A percentile compares a stretch with the other conserved stretches of the same genome.
phyloP scores from a whole-genome alignment of 2,797 vertebrate genomes.

The Scolopax rusticola region DNA sequence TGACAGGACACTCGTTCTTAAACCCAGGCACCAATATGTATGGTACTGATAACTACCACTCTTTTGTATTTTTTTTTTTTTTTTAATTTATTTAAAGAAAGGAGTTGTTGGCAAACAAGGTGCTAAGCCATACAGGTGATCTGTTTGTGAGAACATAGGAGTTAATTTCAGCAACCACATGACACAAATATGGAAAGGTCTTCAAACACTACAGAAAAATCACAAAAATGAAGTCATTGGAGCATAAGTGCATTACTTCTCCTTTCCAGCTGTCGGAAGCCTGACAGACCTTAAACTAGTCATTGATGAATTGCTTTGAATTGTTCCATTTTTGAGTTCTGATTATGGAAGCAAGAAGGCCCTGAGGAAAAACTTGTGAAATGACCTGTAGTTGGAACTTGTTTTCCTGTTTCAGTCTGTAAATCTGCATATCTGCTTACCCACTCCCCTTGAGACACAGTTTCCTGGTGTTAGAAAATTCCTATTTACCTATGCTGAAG shows the following conservation, averaged over 20 bases:
- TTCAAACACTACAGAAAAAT: neutral
- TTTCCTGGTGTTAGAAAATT: neutral
- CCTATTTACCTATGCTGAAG: neutral
- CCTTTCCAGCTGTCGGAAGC: neutral
- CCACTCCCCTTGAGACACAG: neutral
- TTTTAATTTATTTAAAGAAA: neutral
- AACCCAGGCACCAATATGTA: neutral
- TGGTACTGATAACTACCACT: neutral
- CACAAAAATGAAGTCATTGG: neutral
- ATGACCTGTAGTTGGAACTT: neutral
- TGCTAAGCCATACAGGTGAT: neutral
- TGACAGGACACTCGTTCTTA: neutral
- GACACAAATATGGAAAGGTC: neutral
- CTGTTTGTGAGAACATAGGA: neutral
- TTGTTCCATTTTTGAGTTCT: conserved; percentile 35
- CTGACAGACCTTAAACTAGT: neutral
- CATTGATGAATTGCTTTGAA: conserved; percentile 16
- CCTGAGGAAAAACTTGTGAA: conserved; percentile 17
- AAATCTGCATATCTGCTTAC: neutral
- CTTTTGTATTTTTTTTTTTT: neutral
- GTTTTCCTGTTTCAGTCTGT: neutral
- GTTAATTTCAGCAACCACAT: neutral
- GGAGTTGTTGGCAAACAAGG: neutral
- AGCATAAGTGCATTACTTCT: neutral
- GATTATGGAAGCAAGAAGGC: conserved; percentile 14